Conservation (phyloP, 1,140 invertebrate species). For the Vollenhovia emeryi region DNA sequence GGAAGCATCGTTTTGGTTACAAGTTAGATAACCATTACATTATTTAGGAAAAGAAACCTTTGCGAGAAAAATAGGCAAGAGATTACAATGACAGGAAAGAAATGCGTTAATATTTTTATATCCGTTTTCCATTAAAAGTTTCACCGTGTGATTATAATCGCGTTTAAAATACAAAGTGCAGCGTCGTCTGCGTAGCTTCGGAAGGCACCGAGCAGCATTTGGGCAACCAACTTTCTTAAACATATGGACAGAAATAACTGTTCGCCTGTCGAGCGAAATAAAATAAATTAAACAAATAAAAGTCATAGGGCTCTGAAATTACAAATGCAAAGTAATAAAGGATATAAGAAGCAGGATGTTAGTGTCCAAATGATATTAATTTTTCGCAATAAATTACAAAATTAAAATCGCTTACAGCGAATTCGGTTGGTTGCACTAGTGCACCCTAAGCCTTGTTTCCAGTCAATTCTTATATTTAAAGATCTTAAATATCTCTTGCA, state of each 20-base stretch:
- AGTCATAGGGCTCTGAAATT: too few relatives aligned
- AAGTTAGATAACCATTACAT: constrained; percentile 2
- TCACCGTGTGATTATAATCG: background rate
- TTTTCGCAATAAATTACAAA: too few relatives aligned
- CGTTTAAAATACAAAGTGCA: background rate
- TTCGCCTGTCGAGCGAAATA: background rate
- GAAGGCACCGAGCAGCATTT: background rate
- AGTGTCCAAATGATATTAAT: too few relatives aligned
- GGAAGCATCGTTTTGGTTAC: constrained; percentile 14
- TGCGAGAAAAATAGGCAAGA: background rate
- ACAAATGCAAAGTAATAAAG: too few relatives aligned
- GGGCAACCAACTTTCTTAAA: background rate
- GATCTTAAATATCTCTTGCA: too few relatives aligned
- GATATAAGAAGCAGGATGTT: too few relatives aligned
- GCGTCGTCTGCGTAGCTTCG: background rate
- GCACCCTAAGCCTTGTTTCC: too few relatives aligned
- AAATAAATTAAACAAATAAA: too few relatives aligned
- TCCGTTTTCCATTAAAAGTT: background rate
- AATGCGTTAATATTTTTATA: background rate
- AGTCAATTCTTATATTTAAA: too few relatives aligned
- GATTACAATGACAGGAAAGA: background rate
- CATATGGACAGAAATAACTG: background rate
- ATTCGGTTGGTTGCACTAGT: too few relatives aligned
- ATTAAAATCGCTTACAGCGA: too few relatives aligned
- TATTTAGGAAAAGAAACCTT: background rate